Evolutionary conservation across 1,140 invertebrate genomes (phyloP), one percentile per base, ranked within the genome.

Genomic region (Dinoponera quadriceps): DNA sequence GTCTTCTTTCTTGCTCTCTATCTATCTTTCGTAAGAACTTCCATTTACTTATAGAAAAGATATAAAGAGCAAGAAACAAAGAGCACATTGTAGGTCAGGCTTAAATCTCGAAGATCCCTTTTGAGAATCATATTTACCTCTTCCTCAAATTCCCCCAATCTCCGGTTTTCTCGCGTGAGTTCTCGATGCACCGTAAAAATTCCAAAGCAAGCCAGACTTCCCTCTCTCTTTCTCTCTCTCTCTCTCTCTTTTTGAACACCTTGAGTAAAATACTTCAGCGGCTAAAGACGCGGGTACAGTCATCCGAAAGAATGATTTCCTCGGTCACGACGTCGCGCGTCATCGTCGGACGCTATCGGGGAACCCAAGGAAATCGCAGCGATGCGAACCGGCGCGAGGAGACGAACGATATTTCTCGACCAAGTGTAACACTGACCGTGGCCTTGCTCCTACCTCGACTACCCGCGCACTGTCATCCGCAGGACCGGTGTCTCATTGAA

Each of bases 381-480:
- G 5, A 13, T 2, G n/a, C 2, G 22, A 3, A 38, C 14, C 20
- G 49, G 13, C 0, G 5, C 2, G 2, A 2, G 29, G 29, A 2
- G 5, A 33, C 7, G 7, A 74, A 62, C 11, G 38, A 75, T 33
- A 25, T 78, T 48, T 44, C 49, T 27, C 14, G 55, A 60, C 18
- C 20, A 59, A 78, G 49, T 51, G 68, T 65, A 54, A 85, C 85
- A 85, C 82, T 85, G 89, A 82, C 85, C 89, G 81, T 91, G 92
- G 92, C 89, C 90, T 92, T 92, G 89, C 84, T 89, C 65, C 68
- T 60, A 62, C 25, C 51, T 20, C 48, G 38, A 57, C 38, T 68
- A 69, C 60, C 62, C 60, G 73, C 86, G 85, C 85, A 88, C 88
- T 91, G 87, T 54, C 77, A 77, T 44, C 38, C 38, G 7, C 38